Conservation (phyloP, 2,113 vertebrate genomes). For the Lates calcarifer region DNA sequence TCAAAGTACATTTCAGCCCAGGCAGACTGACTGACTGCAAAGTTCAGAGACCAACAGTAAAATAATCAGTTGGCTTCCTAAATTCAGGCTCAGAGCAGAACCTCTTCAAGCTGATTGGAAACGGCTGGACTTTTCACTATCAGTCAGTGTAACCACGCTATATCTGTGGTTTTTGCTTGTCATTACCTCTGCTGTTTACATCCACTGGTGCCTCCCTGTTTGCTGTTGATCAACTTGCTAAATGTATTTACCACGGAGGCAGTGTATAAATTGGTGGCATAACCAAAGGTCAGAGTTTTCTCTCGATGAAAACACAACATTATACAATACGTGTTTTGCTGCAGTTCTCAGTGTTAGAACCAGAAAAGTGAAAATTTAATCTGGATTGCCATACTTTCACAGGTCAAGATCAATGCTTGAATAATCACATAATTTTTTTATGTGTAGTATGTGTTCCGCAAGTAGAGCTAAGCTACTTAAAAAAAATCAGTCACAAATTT, state of each 20-base stretch:
- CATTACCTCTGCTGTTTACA: slow-evolving; percentile 35
- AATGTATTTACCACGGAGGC: background rate
- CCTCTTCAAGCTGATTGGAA: slow-evolving; percentile 48
- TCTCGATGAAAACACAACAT: background rate
- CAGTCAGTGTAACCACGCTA: slow-evolving; percentile 10
- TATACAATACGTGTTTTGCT: background rate
- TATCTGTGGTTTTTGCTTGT: slow-evolving; percentile 33
- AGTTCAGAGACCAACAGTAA: slow-evolving; percentile 37
- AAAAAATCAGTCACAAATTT: background rate
- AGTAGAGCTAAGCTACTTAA: too few species aligned
- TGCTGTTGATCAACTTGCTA: slow-evolving; percentile 18
- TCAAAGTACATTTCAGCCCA: slow-evolving; percentile 27
- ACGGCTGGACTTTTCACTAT: slow-evolving; percentile 32
- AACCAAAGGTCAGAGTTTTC: background rate
- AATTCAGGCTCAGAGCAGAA: slow-evolving; percentile 61
- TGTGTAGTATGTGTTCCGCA: background rate
- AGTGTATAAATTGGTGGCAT: background rate
- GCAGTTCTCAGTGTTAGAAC: background rate
- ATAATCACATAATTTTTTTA: background rate
- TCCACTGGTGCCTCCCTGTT: slow-evolving; percentile 5
- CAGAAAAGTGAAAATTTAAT: background rate
- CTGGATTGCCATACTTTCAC: background rate
- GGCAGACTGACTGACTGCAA: slow-evolving; percentile 51
- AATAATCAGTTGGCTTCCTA: slow-evolving; percentile 59
- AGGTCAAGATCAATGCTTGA: slow-evolving; percentile 6